Percentiles rank a stretch among this genome's conserved stretches.
Conservation (phyloP, 2,888 invertebrate species). For the Zootermopsis nevadensis region DNA sequence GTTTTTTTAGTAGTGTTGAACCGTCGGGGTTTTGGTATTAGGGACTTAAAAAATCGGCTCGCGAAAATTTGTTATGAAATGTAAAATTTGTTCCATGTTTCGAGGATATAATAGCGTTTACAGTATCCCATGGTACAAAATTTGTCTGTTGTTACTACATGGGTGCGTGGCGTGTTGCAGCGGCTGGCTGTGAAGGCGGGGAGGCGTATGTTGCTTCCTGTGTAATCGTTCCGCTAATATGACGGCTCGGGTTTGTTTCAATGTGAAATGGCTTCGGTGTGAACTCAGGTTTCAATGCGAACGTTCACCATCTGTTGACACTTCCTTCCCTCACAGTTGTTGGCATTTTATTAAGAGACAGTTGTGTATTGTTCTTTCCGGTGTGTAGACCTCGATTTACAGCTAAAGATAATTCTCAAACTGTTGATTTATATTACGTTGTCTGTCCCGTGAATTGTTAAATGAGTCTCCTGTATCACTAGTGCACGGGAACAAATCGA, state of each 20-base stretch:
- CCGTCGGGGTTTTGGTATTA: no score
- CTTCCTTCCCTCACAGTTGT: conserved; percentile 9
- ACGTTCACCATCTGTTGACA: conserved; percentile 25
- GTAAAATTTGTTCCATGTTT: not conserved
- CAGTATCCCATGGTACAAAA: no score
- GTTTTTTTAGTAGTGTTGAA: no score
- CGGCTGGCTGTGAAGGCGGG: not conserved
- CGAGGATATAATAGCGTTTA: not conserved
- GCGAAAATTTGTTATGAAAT: not conserved
- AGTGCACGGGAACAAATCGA: no score
- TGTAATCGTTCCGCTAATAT: conserved; percentile 36
- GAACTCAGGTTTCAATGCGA: not conserved
- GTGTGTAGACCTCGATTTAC: not conserved
- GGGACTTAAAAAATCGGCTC: no score
- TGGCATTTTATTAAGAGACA: conserved; percentile 3
- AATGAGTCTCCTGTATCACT: no score
- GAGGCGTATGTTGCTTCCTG: conserved; percentile 27
- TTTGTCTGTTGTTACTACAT: not conserved
- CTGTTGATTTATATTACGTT: no score
- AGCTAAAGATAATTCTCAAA: no score
- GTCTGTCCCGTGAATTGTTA: no score
- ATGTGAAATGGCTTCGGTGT: conserved; percentile 9
- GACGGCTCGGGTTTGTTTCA: conserved; percentile 19
- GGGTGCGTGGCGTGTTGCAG: not conserved
- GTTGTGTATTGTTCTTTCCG: conserved; percentile 25